A percentile compares a stretch with the other conserved stretches of the same genome.
phyloP scores from a whole-genome alignment of 1,140 invertebrate species.

The Cyclina sinensis region DNA sequence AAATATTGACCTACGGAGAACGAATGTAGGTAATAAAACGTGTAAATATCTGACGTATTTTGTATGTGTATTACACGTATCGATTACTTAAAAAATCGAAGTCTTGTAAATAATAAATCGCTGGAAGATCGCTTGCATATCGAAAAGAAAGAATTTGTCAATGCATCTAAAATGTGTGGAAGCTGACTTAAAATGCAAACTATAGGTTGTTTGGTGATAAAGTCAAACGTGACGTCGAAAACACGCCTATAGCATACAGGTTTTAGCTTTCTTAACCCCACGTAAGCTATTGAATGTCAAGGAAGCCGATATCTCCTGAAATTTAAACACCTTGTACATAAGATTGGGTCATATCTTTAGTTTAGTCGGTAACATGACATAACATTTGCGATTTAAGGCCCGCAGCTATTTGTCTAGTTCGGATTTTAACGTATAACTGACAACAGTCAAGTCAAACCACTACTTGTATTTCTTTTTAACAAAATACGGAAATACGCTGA shows the following conservation, averaged over 20 bases:
- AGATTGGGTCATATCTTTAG: constrained; percentile 23
- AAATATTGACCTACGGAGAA: neutral
- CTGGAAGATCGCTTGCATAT: neutral
- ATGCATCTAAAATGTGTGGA: neutral
- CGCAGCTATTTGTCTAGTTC: constrained; percentile 21
- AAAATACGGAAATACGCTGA: no score
- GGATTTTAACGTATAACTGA: neutral
- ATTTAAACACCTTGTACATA: constrained; percentile 23
- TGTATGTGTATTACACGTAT: constrained; percentile 7
- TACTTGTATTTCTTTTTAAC: no score
- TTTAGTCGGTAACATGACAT: constrained; percentile 8
- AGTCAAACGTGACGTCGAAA: neutral
- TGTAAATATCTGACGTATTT: neutral
- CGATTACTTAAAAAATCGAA: constrained; percentile 13
- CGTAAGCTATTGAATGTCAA: constrained; percentile 36
- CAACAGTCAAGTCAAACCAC: neutral
- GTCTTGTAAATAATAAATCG: constrained; percentile 33
- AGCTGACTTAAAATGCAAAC: no score
- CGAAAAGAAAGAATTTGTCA: neutral
- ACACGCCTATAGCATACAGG: neutral
- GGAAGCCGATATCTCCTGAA: neutral
- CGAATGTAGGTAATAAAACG: neutral
- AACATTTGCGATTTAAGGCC: neutral
- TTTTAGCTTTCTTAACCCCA: constrained; percentile 2
- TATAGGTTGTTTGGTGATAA: no score